A percentile compares a stretch with the other conserved stretches of the same genome.
Conservation (phyloP, 2,888 invertebrate genomes). For the Nipponacmea schrenckii region DNA sequence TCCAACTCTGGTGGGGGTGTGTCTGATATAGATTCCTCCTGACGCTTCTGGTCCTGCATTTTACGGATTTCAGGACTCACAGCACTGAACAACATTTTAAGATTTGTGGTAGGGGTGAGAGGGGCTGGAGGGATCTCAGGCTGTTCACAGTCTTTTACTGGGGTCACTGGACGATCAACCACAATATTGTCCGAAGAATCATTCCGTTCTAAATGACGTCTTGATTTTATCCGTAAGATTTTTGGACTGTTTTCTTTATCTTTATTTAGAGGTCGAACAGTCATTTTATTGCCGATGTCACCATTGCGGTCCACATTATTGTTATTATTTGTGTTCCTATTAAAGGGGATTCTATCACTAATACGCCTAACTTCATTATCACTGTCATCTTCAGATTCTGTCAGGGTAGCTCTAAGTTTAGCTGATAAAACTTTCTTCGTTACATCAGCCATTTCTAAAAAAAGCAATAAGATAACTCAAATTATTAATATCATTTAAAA, state of each 20-base stretch:
- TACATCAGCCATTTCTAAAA: conserved; percentile 48
- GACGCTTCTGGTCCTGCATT: conserved; percentile 35
- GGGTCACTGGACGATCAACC: conserved; percentile 33
- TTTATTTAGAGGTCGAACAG: conserved; percentile 14
- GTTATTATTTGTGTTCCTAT: conserved; percentile 33
- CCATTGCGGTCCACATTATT: not conserved
- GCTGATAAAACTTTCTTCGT: conserved; percentile 35
- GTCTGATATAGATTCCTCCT: not conserved
- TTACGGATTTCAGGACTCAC: conserved; percentile 69
- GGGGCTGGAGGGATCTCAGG: conserved; percentile 44
- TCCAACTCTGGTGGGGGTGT: conserved; percentile 15
- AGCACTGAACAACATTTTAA: conserved; percentile 76
- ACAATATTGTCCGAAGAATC: conserved; percentile 27
- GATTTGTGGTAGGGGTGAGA: conserved; percentile 77
- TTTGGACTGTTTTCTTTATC: conserved; percentile 26
- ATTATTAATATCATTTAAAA: not conserved
- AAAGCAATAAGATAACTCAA: conserved; percentile 4
- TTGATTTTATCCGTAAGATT: conserved; percentile 14
- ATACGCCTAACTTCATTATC: conserved; percentile 36
- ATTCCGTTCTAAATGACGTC: conserved; percentile 12
- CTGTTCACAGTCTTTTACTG: conserved; percentile 24
- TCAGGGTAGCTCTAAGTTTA: conserved; percentile 33
- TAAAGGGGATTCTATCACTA: conserved; percentile 43
- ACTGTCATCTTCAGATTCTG: conserved; percentile 36
- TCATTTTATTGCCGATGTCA: not conserved